These are phyloP conservation scores for Musca vetustissima DNA, from an alignment of 1,140 invertebrate species.

Conservation along the genomic window DNA sequence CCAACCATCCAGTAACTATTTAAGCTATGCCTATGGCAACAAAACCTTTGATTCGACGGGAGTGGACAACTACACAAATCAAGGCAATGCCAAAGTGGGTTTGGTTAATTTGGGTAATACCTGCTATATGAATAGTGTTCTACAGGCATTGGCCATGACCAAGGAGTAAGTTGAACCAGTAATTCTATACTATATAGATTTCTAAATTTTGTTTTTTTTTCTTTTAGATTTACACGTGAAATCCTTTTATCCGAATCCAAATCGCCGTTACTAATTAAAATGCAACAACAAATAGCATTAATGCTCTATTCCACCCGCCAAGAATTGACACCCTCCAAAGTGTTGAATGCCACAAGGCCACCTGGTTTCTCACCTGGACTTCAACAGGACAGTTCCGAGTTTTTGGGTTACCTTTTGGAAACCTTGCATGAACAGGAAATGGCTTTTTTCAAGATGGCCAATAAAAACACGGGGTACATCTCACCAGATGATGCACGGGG, in stretches of 20 bases:
- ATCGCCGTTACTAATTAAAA: slow-evolving; percentile 63
- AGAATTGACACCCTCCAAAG: slow-evolving; percentile 69
- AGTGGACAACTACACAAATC: slow-evolving; percentile 1
- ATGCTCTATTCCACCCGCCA: slow-evolving; percentile 68
- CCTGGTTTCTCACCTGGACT: slow-evolving; percentile 73
- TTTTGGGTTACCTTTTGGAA: slow-evolving; percentile 75
- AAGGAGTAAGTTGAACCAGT: slow-evolving; percentile 65
- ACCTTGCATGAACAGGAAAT: slow-evolving; percentile 72
- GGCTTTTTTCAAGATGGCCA: background rate
- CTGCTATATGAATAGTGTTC: slow-evolving; percentile 84
- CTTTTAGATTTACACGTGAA: slow-evolving; percentile 63
- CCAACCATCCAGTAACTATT: slow-evolving; percentile 38
- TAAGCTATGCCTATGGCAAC: slow-evolving; percentile 32
- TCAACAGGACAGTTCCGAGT: slow-evolving; percentile 88
- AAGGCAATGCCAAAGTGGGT: slow-evolving; percentile 66
- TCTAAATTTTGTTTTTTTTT: background rate
- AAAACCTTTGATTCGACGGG: slow-evolving; percentile 32
- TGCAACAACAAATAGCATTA: slow-evolving; percentile 75
- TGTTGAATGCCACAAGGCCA: slow-evolving; percentile 69
- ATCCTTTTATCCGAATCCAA: slow-evolving; percentile 59
- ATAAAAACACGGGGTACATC: background rate
- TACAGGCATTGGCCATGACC: slow-evolving; percentile 81
- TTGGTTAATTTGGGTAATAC: slow-evolving; percentile 84
- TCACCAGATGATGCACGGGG: background rate
- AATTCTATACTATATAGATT: background rate